Conservation (phyloP, 2,888 invertebrate species). For the Agriopis aurantiaria region DNA sequence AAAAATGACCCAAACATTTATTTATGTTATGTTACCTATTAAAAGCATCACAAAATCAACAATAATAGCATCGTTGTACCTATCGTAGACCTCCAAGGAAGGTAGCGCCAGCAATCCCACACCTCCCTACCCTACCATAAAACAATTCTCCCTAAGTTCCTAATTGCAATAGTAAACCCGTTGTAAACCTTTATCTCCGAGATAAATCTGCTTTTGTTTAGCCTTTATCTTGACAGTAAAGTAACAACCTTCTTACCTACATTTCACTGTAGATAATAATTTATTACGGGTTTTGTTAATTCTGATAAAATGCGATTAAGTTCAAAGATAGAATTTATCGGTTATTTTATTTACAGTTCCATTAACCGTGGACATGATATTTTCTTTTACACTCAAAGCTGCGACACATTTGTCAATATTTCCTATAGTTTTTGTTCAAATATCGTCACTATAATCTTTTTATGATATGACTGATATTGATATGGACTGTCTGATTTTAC, state of each 20-base stretch:
- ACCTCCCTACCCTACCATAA: slow-evolving; percentile 53
- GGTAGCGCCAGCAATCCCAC: slow-evolving; percentile 40
- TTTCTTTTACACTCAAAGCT: too few relatives aligned
- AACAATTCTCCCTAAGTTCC: slow-evolving; percentile 59
- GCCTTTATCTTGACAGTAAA: slow-evolving; percentile 40
- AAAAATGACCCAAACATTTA: too few relatives aligned
- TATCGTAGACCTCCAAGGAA: slow-evolving; percentile 32
- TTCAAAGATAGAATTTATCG: slow-evolving; percentile 8
- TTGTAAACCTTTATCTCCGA: slow-evolving; percentile 66
- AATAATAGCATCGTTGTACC: neutral
- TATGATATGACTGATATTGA: too few relatives aligned
- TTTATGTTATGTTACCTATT: too few relatives aligned
- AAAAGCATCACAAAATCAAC: too few relatives aligned
- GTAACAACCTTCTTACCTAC: slow-evolving; percentile 49
- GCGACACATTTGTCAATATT: too few relatives aligned
- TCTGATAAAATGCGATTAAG: slow-evolving; percentile 20
- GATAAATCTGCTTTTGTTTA: slow-evolving; percentile 56
- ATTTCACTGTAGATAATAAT: slow-evolving; percentile 34
- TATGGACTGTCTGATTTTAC: too few relatives aligned
- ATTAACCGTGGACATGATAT: too few relatives aligned
- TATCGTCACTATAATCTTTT: too few relatives aligned
- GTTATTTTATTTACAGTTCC: neutral
- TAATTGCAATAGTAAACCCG: slow-evolving; percentile 68
- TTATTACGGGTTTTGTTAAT: slow-evolving; percentile 32
- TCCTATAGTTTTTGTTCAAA: too few relatives aligned